A percentile compares a stretch with the other conserved stretches of the same genome.
These are phyloP conservation scores for Ceriagrion tenellum DNA, from an alignment of 2,888 invertebrate genomes.

Conservation along the genomic window DNA sequence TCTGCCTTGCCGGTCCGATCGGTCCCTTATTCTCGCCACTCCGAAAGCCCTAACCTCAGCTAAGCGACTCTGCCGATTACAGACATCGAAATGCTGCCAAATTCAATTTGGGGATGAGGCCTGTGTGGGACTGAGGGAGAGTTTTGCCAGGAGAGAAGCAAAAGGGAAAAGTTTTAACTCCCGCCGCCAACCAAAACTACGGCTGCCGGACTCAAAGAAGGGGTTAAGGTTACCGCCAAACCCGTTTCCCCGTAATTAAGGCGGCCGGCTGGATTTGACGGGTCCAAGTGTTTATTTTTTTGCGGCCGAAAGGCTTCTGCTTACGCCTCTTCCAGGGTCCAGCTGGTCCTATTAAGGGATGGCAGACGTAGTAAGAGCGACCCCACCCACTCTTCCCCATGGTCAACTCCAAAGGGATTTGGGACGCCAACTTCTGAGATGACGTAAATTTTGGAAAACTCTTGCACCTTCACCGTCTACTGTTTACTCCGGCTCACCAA, in stretches of 20 bases:
- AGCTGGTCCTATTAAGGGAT: constrained; percentile 40
- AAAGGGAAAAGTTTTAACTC: constrained; percentile 32
- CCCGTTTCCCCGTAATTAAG: constrained; percentile 47
- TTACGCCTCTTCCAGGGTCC: not conserved
- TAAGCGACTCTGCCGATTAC: constrained; percentile 39
- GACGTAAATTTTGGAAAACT: not conserved
- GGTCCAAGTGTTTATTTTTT: constrained; percentile 50
- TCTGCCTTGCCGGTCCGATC: not conserved
- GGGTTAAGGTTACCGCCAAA: constrained; percentile 34
- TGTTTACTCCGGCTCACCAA: not conserved
- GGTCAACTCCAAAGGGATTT: constrained; percentile 26
- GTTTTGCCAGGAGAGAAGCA: constrained; percentile 25
- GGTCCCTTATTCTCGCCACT: not conserved
- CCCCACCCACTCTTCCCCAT: not conserved
- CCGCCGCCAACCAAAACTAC: constrained; percentile 16
- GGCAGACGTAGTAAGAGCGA: not conserved
- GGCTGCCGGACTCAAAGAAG: constrained; percentile 49
- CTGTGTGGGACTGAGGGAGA: not conserved
- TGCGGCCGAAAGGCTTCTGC: not conserved
- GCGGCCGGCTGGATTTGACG: constrained; percentile 56
- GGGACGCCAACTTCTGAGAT: not conserved
- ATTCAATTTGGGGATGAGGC: constrained; percentile 51
- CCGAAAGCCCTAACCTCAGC: not conserved
- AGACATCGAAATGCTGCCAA: constrained; percentile 42
- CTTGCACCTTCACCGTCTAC: not conserved